Percentiles rank a stretch among this genome's conserved stretches.
phyloP scores from a whole-genome alignment of 2,888 invertebrate species.

The Dascillus cervinus region DNA sequence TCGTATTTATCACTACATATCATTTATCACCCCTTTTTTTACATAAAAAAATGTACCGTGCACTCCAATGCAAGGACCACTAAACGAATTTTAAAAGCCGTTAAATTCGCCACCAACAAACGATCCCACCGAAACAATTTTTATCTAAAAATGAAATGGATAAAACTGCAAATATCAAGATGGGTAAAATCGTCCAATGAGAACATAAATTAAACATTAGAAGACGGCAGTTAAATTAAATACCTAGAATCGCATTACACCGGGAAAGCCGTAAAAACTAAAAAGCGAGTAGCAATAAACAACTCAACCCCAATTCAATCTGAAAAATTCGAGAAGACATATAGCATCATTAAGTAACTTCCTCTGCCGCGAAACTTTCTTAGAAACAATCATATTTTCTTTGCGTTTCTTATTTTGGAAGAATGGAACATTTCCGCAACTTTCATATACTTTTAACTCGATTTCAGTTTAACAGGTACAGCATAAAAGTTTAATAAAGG shows the following conservation, averaged over 20 bases:
- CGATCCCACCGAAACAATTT: too few relatives aligned
- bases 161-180: too few relatives aligned
- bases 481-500: slow-evolving; percentile 10
- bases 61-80: too few relatives aligned
- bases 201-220: too few relatives aligned
- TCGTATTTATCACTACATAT: not conserved
- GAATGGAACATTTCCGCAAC: slow-evolving; percentile 5
- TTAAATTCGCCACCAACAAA: too few relatives aligned
- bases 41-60: too few relatives aligned
- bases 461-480: slow-evolving; percentile 13
- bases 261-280: too few relatives aligned
- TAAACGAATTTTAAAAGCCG: too few relatives aligned
- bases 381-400: slow-evolving; percentile 23
- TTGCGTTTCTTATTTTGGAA: slow-evolving; percentile 6
- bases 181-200: too few relatives aligned
- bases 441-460: slow-evolving; percentile 13
- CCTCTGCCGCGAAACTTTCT: slow-evolving; percentile 17
- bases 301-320: slow-evolving; percentile 20
- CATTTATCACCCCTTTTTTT: not conserved
- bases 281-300: slow-evolving; percentile 13
- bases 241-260: too few relatives aligned
- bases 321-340: slow-evolving; percentile 22
- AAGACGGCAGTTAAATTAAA: too few relatives aligned
- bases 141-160: too few relatives aligned
- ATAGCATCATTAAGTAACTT: slow-evolving; percentile 24